A percentile compares a stretch with the other conserved stretches of the same genome.
These are phyloP conservation scores for Panurus biarmicus DNA, from an alignment of 2,113 vertebrate genomes.

Conservation along the genomic window DNA sequence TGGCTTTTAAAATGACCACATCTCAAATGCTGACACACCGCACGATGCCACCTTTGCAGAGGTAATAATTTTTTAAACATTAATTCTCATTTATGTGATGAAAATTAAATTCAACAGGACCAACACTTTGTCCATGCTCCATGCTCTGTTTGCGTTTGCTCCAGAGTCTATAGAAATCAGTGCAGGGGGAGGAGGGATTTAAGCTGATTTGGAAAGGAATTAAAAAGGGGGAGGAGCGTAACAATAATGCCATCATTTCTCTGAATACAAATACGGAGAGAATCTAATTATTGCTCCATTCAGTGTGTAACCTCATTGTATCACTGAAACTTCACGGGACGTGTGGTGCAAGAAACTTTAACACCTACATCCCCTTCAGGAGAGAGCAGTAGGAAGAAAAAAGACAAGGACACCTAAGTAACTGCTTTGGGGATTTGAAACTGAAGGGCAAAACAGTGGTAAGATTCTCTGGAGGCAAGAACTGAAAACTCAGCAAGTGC, in stretches of 20 bases:
- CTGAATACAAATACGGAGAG: background rate
- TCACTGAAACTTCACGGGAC: background rate
- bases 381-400: background rate
- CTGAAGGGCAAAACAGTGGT: background rate
- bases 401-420: background rate
- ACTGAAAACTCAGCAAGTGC: background rate
- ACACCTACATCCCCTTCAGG: background rate
- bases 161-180: background rate
- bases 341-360: background rate
- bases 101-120: background rate
- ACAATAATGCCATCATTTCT: background rate
- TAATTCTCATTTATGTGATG: background rate
- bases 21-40: background rate
- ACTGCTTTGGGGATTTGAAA: background rate
- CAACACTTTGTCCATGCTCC: background rate
- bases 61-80: background rate
- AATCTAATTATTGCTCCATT: background rate
- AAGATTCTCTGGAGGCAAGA: background rate
- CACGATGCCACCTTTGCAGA: background rate
- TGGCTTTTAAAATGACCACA: slow-evolving; percentile 14
- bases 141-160: background rate
- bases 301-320: background rate
- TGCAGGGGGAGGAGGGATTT: background rate
- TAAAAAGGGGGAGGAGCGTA: no score
- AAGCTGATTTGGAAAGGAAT: background rate